Evolutionary conservation across 2,888 invertebrate genomes (phyloP), one percentile per base, ranked within the genome.

Genomic region (Oscheius sp.): DNA sequence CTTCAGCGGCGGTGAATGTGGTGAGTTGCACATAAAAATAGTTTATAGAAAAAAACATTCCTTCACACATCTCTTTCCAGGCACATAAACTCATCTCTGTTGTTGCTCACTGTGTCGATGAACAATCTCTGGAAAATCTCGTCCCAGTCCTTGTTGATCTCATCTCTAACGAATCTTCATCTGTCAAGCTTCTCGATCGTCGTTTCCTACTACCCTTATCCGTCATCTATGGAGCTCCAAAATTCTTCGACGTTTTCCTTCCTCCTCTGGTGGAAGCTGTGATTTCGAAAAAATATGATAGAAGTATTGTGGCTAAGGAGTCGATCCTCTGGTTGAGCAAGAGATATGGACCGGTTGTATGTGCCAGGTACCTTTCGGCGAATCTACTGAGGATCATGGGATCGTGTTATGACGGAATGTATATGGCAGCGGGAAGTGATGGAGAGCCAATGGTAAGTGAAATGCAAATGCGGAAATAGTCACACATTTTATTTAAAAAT

Each of bases 271-370:
- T 83, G 2, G 83, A 83, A 66, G 80, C 82, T 6, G 74, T 81
- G 12, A 72, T 74, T 1, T 65, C 73, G 12, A 68, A 68, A 38
- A 72, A 73, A 20, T 64, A 72, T 14, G 74, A 80, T 59, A 38
- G 81, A 62, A 72, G 75, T 6, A 69, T 78, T 0, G 82, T 82
- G 2, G 80, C 82, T 3, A 82, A 79, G 64, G 83, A 83, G 24
- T 78, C 73, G 26, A 76, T 83, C 4, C 50, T 81, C 47, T 83
- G 83, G 82, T 86, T 97, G 68, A 92, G 94, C 0, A 93, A 95
- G 88, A 90, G 95, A 73, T 88, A 97, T 20, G 97, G 97, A 0
- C 96, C 97, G 0, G 93, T 96, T 51, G 89, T 97, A 26, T 94
- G 94, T 0, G 94, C 95, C 44, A 91, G 93, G 78, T 92, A 93